These are phyloP conservation scores for Champsocephalus gunnari DNA, from an alignment of 2,797 vertebrate species.

Conservation along the genomic window DNA sequence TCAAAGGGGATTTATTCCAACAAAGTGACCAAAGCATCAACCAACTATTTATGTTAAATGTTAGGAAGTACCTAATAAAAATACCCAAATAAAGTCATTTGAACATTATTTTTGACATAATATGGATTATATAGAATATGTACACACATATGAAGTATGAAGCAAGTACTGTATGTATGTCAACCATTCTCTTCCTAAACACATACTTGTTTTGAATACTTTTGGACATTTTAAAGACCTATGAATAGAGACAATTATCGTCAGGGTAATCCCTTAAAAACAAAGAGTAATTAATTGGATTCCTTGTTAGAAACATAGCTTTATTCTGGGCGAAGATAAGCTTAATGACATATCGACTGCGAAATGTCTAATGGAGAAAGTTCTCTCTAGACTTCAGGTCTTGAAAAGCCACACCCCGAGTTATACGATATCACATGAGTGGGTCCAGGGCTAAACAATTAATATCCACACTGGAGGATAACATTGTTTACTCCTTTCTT, in stretches of 20 bases:
- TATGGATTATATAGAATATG: too few relatives aligned
- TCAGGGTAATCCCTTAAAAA: background rate
- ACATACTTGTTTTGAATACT: background rate
- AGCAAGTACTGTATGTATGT: background rate
- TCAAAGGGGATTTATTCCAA: too few relatives aligned
- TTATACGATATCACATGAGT: constrained; percentile 39
- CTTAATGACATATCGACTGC: too few relatives aligned
- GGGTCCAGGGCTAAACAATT: constrained; percentile 27
- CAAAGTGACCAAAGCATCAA: too few relatives aligned
- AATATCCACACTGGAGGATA: constrained; percentile 4
- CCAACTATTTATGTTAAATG: too few relatives aligned
- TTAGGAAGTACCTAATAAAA: too few relatives aligned
- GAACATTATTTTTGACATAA: too few relatives aligned
- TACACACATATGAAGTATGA: background rate
- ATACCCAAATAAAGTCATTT: too few relatives aligned
- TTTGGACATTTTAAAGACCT: background rate
- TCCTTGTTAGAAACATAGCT: background rate
- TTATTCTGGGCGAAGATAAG: background rate
- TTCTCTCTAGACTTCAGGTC: background rate
- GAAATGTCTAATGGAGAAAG: too few relatives aligned
- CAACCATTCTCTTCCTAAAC: background rate
- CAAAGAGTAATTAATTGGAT: background rate
- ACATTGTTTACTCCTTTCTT: constrained; percentile 32
- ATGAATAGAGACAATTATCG: background rate
- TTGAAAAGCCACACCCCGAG: constrained; percentile 45